Evolutionary conservation across 2,113 vertebrate species (phyloP).

Genomic region (Sphyrna mokarran): DNA sequence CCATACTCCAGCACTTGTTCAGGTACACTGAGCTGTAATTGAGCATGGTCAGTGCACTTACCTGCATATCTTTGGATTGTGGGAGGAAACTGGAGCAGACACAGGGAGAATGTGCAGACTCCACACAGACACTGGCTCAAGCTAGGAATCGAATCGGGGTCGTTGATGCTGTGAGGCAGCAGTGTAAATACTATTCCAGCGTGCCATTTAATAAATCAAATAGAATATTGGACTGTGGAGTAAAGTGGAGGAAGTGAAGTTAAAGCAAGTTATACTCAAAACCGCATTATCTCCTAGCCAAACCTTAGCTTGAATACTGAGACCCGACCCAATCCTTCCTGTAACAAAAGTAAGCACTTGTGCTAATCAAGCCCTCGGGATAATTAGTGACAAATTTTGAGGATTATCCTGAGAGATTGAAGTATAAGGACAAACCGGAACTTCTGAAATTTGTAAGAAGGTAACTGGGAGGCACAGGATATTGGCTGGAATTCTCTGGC

Average conservation of each 20-base stretch:
- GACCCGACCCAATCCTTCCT: not conserved
- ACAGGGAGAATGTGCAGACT: too few relatives aligned
- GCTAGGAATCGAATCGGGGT: too few relatives aligned
- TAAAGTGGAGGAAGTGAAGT: not conserved
- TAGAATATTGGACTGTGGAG: not conserved
- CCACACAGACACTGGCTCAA: too few relatives aligned
- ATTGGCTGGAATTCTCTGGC: too few relatives aligned
- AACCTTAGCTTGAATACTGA: not conserved
- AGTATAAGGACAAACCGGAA: not conserved
- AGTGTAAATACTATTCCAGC: too few relatives aligned
- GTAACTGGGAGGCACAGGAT: not conserved
- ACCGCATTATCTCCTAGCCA: not conserved
- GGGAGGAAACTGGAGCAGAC: too few relatives aligned
- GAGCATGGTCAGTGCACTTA: too few relatives aligned
- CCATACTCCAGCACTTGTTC: too few relatives aligned
- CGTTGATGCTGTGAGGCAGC: too few relatives aligned
- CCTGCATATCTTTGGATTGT: too few relatives aligned
- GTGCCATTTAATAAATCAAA: not conserved
- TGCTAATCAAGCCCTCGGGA: not conserved
- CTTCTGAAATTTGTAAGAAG: not conserved
- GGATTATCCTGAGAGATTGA: not conserved
- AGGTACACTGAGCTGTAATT: too few relatives aligned
- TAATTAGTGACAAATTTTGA: not conserved
- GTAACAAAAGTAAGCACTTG: not conserved
- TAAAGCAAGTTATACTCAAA: not conserved